A percentile compares a stretch with the other conserved stretches of the same genome.
These are phyloP conservation scores for Ctenoplectra terminalis DNA, from an alignment of 1,140 invertebrate genomes.

Conservation along the genomic window DNA sequence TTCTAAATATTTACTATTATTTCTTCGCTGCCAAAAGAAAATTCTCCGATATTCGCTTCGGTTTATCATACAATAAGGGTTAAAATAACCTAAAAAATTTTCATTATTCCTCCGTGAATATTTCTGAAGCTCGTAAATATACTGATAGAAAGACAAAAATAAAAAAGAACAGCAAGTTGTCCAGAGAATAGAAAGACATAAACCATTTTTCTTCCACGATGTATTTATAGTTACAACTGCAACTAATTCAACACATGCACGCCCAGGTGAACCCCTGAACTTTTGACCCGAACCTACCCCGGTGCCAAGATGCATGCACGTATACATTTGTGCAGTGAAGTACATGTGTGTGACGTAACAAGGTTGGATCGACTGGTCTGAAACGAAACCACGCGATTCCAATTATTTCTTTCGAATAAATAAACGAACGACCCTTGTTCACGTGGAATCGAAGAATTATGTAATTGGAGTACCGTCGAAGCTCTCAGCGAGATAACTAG, in stretches of 20 bases:
- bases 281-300: conserved; percentile 36
- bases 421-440: neutral
- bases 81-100: too few relatives aligned
- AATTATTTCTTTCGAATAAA: conserved; percentile 28
- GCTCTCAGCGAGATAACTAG: neutral
- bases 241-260: conserved; percentile 1
- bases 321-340: too few relatives aligned
- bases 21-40: too few relatives aligned
- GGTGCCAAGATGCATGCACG: neutral
- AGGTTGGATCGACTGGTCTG: neutral
- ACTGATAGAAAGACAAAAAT: neutral
- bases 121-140: too few relatives aligned
- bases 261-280: conserved; percentile 40
- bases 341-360: conserved; percentile 3
- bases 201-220: neutral
- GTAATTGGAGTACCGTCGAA: conserved; percentile 1
- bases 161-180: neutral
- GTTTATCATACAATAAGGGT: too few relatives aligned
- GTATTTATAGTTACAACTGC: conserved; percentile 21
- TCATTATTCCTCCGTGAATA: too few relatives aligned
- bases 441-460: neutral
- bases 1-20: too few relatives aligned
- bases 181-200: neutral
- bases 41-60: too few relatives aligned
- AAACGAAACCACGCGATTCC: neutral